Conservation (phyloP, 2,797 vertebrate species). For the Hydrolagus colliei region DNA sequence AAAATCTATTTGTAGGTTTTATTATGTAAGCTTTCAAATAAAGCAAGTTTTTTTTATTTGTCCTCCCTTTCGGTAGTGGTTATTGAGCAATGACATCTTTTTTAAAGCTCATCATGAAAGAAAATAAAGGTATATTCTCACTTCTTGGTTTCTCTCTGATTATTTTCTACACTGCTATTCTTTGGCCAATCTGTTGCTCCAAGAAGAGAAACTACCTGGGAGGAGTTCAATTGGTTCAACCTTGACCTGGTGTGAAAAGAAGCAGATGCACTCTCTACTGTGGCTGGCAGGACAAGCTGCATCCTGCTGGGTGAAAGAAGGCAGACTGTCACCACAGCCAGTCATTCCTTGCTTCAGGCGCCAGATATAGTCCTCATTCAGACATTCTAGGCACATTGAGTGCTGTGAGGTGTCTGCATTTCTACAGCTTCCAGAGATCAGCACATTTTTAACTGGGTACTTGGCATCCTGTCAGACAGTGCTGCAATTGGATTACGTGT, state of each 20-base stretch:
- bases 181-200: background rate
- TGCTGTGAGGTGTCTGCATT: background rate
- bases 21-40: too few relatives aligned
- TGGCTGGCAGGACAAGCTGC: conserved; percentile 3
- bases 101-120: too few relatives aligned
- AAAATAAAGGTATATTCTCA: background rate
- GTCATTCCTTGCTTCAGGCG: conserved; percentile 34
- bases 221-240: background rate
- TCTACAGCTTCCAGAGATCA: background rate
- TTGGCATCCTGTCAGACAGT: background rate
- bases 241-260: conserved; percentile 11
- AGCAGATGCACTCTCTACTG: conserved; percentile 32
- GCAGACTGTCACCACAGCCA: conserved; percentile 31
- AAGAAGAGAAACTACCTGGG: background rate
- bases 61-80: too few relatives aligned
- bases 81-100: too few relatives aligned
- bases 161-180: background rate
- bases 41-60: too few relatives aligned
- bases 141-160: background rate
- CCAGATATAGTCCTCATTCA: background rate
- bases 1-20: too few relatives aligned
- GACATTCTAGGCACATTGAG: conserved; percentile 4
- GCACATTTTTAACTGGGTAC: background rate
- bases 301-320: conserved; percentile 8
- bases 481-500: background rate